Percentiles rank a stretch among this genome's conserved stretches.
Conservation (phyloP, 2,797 vertebrate species). For the Coreius guichenoti region DNA sequence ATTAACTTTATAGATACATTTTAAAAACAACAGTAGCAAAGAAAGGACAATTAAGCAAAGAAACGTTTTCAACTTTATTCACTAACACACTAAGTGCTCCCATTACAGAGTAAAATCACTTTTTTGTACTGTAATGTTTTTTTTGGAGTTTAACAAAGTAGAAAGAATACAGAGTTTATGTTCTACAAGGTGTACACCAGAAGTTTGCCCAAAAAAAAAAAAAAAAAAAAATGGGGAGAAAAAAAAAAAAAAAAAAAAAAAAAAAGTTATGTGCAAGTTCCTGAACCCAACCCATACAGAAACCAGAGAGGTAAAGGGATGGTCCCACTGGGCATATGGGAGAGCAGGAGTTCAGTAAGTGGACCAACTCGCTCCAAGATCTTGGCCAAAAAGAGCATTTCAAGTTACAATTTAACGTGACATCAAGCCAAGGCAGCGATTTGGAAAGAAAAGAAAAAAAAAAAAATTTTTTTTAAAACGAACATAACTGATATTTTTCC, state of each 20-base stretch:
- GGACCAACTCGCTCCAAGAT: conserved; percentile 39
- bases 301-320: conserved; percentile 61
- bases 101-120: conserved; percentile 80
- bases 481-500: conserved; percentile 48
- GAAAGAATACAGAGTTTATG: conserved; percentile 78
- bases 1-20: conserved; percentile 33
- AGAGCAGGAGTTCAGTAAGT: conserved; percentile 54
- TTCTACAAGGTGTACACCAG: conserved; percentile 75
- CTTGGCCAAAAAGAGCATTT: conserved; percentile 45
- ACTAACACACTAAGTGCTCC: conserved; percentile 87
- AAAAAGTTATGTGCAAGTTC: conserved; percentile 76
- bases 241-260: conserved; percentile 53
- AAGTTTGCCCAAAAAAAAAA: conserved; percentile 68
- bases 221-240: conserved; percentile 58
- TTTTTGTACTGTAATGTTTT: conserved; percentile 74
- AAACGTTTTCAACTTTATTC: conserved; percentile 81
- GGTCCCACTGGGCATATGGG: conserved; percentile 51
- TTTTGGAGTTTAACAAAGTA: conserved; percentile 80
- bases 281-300: conserved; percentile 60
- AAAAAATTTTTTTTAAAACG: not conserved
- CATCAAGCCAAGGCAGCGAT: conserved; percentile 55
- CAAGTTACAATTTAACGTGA: conserved; percentile 36
- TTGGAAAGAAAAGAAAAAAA: conserved; percentile 8
- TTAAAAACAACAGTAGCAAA: conserved; percentile 28
- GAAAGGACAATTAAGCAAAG: conserved; percentile 50